phyloP scores from a whole-genome alignment of 2,113 vertebrate species.

The Acanthochromis polyacanthus region DNA sequence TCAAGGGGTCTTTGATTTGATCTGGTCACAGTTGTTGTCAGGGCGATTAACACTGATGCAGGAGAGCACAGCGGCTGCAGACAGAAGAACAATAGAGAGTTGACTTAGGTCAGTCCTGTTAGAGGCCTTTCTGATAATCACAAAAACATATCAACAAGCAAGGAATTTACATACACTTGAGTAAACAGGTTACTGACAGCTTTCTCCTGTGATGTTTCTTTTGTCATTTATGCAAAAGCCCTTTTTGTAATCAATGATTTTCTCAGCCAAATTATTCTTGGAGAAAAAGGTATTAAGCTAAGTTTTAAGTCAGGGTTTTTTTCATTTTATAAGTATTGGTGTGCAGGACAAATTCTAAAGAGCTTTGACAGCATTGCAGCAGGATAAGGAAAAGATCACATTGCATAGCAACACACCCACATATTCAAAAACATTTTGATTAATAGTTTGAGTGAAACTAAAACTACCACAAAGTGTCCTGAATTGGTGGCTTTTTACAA shows the following conservation, averaged over 20 bases:
- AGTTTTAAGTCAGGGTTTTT: background rate
- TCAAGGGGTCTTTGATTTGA: conserved; percentile 63
- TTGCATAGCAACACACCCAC: too few relatives aligned
- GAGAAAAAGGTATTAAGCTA: background rate
- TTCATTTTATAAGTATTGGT: background rate
- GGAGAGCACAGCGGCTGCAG: conserved; percentile 36
- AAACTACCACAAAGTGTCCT: too few relatives aligned
- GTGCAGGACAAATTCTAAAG: background rate
- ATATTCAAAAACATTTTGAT: too few relatives aligned
- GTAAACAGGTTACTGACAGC: background rate
- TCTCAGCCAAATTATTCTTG: background rate
- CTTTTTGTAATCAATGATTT: background rate
- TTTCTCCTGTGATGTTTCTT: conserved; percentile 2
- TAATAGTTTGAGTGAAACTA: too few relatives aligned
- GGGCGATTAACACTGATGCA: conserved; percentile 45
- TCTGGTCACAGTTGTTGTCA: conserved; percentile 71
- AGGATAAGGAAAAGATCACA: too few relatives aligned
- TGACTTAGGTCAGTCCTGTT: conserved; percentile 40
- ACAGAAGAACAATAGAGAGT: conserved; percentile 56
- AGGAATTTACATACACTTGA: background rate
- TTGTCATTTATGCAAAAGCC: too few relatives aligned
- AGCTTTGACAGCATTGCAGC: background rate
- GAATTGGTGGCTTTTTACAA: too few relatives aligned
- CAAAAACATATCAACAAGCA: conserved; percentile 4
- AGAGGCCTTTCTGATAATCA: conserved; percentile 27